Evolutionary conservation across 2,113 vertebrate species (phyloP).

Genomic region (Hyla sarda): DNA sequence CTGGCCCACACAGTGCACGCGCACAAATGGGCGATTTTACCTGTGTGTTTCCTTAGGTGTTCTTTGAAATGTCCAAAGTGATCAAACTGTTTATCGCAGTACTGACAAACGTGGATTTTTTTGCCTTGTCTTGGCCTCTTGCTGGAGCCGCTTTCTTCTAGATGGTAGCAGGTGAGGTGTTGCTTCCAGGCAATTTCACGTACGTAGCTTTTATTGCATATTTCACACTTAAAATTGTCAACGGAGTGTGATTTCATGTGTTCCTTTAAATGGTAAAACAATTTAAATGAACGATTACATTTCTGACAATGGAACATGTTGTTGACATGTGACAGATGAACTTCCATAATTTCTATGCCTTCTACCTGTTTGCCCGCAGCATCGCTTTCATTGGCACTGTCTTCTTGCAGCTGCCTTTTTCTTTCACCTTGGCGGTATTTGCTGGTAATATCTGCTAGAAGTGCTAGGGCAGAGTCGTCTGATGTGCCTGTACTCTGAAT

Average conservation of each 20-base stretch:
- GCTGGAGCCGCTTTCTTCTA: conserved; percentile 86
- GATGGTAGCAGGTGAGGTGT: conserved; percentile 89
- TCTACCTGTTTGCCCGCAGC: conserved; percentile 89
- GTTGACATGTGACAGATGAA: conserved; percentile 96
- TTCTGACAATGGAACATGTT: conserved; percentile 95
- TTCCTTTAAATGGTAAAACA: conserved; percentile 98
- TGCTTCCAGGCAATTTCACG: conserved; percentile 97
- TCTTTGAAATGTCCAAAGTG: conserved; percentile 99
- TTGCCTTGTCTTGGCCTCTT: conserved; percentile 89
- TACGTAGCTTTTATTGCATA: conserved; percentile 93
- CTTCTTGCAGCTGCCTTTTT: conserved; percentile 76
- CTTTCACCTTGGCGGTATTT: conserved; percentile 92
- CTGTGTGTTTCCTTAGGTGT: conserved; percentile 95
- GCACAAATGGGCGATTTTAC: conserved; percentile 66
- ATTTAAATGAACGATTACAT: conserved; percentile 94
- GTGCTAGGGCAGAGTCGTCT: conserved; percentile 91
- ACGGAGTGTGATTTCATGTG: conserved; percentile 94
- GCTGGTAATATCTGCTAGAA: conserved; percentile 97
- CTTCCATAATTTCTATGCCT: conserved; percentile 93
- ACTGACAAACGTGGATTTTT: conserved; percentile 95
- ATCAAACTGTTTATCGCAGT: conserved; percentile 96
- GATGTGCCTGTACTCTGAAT: conserved; percentile 79
- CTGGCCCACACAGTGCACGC: neutral
- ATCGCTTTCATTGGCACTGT: conserved; percentile 75
- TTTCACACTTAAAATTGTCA: conserved; percentile 88